Conservation (phyloP, 2,113 vertebrate species). For the Spilogale gracilis region DNA sequence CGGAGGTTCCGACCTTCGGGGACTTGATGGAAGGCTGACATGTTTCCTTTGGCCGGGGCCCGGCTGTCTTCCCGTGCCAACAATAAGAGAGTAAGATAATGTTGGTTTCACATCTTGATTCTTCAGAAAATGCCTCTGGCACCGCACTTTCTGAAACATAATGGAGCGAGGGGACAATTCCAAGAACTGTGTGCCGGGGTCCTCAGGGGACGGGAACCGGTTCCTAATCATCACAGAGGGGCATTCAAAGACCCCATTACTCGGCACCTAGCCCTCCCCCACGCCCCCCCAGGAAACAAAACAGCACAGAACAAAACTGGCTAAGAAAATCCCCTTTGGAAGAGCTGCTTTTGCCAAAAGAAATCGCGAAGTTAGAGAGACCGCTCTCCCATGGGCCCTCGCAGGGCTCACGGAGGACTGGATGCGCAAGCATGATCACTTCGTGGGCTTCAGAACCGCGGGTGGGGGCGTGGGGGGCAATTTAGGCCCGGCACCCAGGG, state of each 20-base stretch:
- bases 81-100: conserved; percentile 51
- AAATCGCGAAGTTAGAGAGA: not conserved
- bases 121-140: conserved; percentile 33
- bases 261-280: not conserved
- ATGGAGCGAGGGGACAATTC: conserved; percentile 17
- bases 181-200: not conserved
- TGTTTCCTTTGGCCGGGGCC: conserved; percentile 66
- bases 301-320: not conserved
- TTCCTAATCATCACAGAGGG: not conserved
- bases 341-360: not conserved
- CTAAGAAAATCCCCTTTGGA: not conserved
- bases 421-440: fast-evolving
- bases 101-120: conserved; percentile 63
- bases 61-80: not conserved
- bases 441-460: not conserved
- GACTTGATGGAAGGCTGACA: conserved; percentile 27
- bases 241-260: not conserved
- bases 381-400: not conserved
- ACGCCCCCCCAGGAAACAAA: not conserved
- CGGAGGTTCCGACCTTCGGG: conserved; percentile 41
- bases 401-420: fast-evolving
- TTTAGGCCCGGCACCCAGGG: not conserved
- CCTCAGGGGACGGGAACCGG: fast-evolving
- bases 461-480: fast-evolving
- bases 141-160: conserved; percentile 26